Conservation (phyloP, 1,140 invertebrate genomes). For the Steinernema feltiae region DNA sequence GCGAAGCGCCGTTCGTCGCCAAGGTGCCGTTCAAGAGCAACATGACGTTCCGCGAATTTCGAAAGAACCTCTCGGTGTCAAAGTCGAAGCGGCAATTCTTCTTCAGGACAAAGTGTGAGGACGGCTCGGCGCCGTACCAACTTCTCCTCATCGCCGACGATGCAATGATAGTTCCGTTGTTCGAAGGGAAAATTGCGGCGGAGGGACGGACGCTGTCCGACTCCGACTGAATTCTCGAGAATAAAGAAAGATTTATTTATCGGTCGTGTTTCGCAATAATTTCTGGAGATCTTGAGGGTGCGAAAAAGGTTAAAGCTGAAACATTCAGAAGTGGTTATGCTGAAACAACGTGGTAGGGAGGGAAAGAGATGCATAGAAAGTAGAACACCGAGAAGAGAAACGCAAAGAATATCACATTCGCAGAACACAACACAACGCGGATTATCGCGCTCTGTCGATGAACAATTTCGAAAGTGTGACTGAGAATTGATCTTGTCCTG, state of each 20-base stretch:
- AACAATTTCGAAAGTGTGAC: too few relatives aligned
- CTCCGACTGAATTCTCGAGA: not conserved
- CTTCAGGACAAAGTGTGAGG: constrained; percentile 54
- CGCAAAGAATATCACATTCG: constrained; percentile 68
- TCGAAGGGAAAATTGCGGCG: constrained; percentile 46
- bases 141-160: constrained; percentile 46
- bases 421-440: too few relatives aligned
- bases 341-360: too few relatives aligned
- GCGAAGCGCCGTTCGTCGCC: constrained; percentile 48
- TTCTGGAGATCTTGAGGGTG: not conserved
- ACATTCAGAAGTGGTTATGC: not conserved
- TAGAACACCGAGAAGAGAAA: not conserved
- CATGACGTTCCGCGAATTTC: constrained; percentile 46
- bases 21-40: constrained; percentile 40
- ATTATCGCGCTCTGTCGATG: too few relatives aligned
- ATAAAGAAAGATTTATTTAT: constrained; percentile 3
- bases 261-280: not conserved
- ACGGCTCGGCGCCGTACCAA: constrained; percentile 49
- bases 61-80: constrained; percentile 44
- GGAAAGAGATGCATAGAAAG: too few relatives aligned
- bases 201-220: constrained; percentile 22
- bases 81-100: constrained; percentile 40
- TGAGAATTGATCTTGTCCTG: too few relatives aligned
- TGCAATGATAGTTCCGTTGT: constrained; percentile 43
- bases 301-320: too few relatives aligned